A percentile compares a stretch with the other conserved stretches of the same genome.
These are phyloP conservation scores for Pomacea canaliculata DNA, from an alignment of 2,888 invertebrate species.

Conservation along the genomic window DNA sequence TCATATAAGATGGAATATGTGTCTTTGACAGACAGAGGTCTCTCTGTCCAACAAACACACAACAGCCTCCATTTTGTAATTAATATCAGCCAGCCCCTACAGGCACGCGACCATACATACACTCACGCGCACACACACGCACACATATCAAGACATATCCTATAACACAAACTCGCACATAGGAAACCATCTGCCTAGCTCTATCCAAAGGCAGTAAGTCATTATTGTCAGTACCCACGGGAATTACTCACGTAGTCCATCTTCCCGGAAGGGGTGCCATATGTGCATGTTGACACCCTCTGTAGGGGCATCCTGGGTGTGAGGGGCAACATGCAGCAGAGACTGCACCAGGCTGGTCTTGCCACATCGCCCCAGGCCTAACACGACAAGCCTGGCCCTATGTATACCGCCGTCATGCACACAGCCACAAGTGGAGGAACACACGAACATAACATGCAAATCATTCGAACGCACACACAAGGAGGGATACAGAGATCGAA, in stretches of 20 bases:
- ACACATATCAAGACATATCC: background rate
- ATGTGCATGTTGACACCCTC: constrained; percentile 11
- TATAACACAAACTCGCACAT: background rate
- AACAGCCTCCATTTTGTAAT: no score
- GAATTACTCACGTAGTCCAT: constrained; percentile 3
- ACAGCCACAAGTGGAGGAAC: no score
- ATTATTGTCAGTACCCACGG: background rate
- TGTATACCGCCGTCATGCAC: background rate
- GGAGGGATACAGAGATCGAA: no score
- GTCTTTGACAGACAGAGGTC: no score
- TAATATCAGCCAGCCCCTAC: no score
- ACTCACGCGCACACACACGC: background rate
- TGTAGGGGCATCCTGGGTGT: background rate
- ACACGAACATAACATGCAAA: background rate
- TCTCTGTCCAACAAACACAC: no score
- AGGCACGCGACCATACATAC: background rate
- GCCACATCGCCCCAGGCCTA: constrained; percentile 1
- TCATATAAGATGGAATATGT: no score
- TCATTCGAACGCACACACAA: background rate
- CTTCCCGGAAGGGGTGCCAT: background rate
- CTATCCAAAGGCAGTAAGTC: no score
- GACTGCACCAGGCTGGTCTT: constrained; percentile 15
- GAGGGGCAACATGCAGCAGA: background rate
- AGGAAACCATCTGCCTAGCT: no score
- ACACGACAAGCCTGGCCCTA: constrained; percentile 14